Conservation (phyloP, 2,797 vertebrate species). For the Tangara arthus region DNA sequence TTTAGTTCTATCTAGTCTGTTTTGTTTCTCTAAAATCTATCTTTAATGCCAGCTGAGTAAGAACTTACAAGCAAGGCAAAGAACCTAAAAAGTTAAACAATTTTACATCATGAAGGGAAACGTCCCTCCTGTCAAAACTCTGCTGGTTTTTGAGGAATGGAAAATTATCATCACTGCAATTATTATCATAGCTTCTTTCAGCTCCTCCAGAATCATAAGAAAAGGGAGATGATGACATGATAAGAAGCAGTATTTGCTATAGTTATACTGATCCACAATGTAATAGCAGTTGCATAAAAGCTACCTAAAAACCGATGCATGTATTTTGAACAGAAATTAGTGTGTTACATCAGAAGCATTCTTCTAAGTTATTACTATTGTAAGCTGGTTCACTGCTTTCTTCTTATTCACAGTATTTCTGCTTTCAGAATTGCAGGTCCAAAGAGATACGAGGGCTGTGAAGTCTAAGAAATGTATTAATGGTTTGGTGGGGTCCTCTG, state of each 20-base stretch:
- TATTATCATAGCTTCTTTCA: constrained; percentile 21
- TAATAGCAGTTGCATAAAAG: constrained; percentile 12
- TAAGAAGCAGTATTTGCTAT: neutral
- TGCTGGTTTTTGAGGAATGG: neutral
- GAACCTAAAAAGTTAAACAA: neutral
- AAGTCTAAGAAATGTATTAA: neutral
- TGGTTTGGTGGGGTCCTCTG: neutral
- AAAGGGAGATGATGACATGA: constrained; percentile 6
- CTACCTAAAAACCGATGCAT: neutral
- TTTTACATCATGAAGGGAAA: neutral
- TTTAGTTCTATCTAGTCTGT: neutral
- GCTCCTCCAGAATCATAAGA: neutral
- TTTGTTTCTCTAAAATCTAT: neutral
- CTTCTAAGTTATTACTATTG: neutral
- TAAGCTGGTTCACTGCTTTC: neutral
- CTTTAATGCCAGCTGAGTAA: neutral
- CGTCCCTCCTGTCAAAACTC: neutral
- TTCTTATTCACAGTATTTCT: neutral
- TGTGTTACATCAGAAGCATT: neutral
- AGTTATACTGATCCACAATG: neutral
- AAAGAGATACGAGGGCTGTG: neutral
- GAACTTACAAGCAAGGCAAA: neutral
- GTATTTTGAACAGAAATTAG: constrained; percentile 8
- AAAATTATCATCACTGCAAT: neutral
- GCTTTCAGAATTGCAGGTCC: neutral